These are phyloP conservation scores for Oreochromis aureus DNA, from an alignment of 2,113 vertebrate genomes.

Conservation along the genomic window DNA sequence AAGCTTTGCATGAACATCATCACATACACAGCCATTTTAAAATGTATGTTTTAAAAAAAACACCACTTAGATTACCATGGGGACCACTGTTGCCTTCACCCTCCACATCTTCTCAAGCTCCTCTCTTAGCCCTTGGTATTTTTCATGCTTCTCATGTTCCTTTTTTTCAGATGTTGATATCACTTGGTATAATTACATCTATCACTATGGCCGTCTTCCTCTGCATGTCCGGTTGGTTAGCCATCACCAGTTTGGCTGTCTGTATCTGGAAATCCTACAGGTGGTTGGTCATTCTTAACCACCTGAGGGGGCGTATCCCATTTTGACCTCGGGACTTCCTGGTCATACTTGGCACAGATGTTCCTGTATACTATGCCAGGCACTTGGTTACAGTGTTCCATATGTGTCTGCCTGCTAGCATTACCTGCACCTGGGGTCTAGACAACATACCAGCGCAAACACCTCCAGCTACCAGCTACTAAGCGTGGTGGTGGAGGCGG, in stretches of 20 bases:
- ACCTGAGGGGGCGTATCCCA: background rate
- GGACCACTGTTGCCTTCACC: too few relatives aligned
- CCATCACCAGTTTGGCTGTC: background rate
- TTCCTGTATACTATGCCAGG: background rate
- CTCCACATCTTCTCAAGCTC: too few relatives aligned
- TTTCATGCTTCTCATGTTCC: background rate
- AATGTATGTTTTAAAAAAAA: too few relatives aligned
- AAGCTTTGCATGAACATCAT: too few relatives aligned
- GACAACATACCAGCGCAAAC: background rate
- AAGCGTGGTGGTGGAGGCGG: too few relatives aligned
- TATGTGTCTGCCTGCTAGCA: background rate
- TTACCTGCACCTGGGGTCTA: background rate
- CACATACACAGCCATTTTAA: too few relatives aligned
- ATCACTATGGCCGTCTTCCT: background rate
- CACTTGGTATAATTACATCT: background rate
- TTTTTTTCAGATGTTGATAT: background rate
- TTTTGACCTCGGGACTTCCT: background rate
- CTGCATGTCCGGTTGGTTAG: background rate
- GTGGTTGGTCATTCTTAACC: background rate
- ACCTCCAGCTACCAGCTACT: background rate
- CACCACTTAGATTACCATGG: background rate
- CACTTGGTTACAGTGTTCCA: background rate
- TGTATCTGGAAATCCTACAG: background rate
- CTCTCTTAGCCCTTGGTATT: background rate
- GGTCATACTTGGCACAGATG: background rate